These are phyloP conservation scores for Coranthus polyacanthus DNA, from an alignment of 2,797 vertebrate species.

Conservation along the genomic window DNA sequence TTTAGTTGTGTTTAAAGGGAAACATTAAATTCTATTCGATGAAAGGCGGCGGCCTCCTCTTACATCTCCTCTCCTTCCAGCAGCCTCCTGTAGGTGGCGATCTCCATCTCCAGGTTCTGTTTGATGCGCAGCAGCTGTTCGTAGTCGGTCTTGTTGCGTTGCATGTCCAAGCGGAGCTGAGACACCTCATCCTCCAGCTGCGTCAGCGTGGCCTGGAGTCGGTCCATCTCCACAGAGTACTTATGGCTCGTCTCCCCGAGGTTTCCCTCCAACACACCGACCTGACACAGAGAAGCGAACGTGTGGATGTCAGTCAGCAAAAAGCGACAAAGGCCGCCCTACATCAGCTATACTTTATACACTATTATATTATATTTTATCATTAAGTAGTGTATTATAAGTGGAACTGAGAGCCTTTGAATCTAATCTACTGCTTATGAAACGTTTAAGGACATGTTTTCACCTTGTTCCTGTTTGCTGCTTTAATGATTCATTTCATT, in stretches of 20 bases:
- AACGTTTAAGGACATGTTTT: no score
- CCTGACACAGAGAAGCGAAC: conserved; percentile 45
- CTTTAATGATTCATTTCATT: no score
- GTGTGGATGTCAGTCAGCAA: no score
- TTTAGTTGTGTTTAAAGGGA: no score
- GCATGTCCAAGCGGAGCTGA: conserved; percentile 85
- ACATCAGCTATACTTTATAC: no score
- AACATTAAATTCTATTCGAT: no score
- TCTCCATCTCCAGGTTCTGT: conserved; percentile 88
- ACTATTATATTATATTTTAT: no score
- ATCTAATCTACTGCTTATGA: no score
- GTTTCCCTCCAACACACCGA: conserved; percentile 83
- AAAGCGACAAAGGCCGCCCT: no score
- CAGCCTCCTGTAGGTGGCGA: conserved; percentile 85
- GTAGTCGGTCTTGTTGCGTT: conserved; percentile 87
- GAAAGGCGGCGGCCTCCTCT: conserved; percentile 3
- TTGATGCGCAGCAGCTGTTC: conserved; percentile 87
- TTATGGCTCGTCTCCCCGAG: conserved; percentile 83
- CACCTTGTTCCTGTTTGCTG: no score
- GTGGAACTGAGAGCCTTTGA: no score
- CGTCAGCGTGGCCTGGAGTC: conserved; percentile 81
- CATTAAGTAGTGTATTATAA: no score
- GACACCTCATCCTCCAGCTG: conserved; percentile 88
- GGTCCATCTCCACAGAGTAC: conserved; percentile 84
- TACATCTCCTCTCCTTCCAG: conserved; percentile 87